Conservation (phyloP, 1,140 invertebrate species). For the Marisa cornuarietis region DNA sequence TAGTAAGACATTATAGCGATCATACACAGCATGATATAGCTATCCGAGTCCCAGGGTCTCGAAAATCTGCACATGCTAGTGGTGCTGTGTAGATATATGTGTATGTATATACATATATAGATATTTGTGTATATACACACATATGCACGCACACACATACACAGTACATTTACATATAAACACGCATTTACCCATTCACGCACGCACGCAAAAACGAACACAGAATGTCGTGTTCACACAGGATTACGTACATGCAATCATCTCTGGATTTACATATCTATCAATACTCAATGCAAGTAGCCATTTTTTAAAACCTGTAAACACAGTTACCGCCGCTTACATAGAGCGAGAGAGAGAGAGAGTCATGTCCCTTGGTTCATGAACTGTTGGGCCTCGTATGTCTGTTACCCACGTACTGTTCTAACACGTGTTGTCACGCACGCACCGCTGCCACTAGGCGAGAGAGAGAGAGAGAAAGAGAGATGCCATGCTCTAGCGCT, state of each 20-base stretch:
- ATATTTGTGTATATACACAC: too few relatives aligned
- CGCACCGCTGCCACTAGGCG: neutral
- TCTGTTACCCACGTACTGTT: neutral
- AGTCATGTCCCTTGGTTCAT: neutral
- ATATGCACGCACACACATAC: slow-evolving; percentile 12
- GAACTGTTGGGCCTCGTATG: neutral
- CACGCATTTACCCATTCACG: neutral
- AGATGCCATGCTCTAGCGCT: too few relatives aligned
- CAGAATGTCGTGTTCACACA: neutral
- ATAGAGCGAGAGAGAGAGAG: neutral
- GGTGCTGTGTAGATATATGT: neutral
- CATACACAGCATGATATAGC: neutral
- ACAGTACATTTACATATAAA: slow-evolving; percentile 7
- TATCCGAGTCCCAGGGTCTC: neutral
- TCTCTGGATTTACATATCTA: neutral
- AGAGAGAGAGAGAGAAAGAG: neutral
- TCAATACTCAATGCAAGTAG: slow-evolving; percentile 14
- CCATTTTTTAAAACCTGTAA: neutral
- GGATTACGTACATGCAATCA: neutral
- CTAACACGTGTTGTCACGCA: neutral
- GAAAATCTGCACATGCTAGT: neutral
- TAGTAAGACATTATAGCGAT: neutral
- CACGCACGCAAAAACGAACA: neutral
- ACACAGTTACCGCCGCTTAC: neutral
- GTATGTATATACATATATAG: too few relatives aligned